Conservation (phyloP, 2,888 invertebrate genomes). For the Machimus rusticus region DNA sequence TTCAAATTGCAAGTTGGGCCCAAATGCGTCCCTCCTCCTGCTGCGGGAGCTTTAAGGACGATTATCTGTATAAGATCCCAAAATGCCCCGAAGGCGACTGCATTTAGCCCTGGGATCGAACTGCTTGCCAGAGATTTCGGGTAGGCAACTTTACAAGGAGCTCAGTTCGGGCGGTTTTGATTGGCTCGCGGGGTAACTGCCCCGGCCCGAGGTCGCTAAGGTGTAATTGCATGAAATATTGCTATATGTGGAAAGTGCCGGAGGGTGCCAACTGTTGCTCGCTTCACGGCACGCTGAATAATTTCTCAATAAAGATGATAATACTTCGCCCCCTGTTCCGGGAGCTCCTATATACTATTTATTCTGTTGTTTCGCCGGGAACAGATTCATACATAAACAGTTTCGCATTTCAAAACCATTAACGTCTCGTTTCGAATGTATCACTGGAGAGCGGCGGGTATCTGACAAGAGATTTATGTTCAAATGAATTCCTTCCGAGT, state of each 20-base stretch:
- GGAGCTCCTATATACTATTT: not conserved
- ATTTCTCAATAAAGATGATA: constrained; percentile 16
- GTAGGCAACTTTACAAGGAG: not conserved
- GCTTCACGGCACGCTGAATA: not conserved
- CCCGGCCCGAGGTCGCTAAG: not conserved
- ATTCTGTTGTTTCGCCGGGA: not conserved
- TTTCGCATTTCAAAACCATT: constrained; percentile 22
- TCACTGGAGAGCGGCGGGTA: not conserved
- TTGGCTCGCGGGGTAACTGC: not conserved
- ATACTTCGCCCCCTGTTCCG: not conserved
- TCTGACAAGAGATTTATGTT: constrained; percentile 7
- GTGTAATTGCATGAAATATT: not conserved
- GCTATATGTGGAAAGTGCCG: not conserved
- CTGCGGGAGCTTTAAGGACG: not conserved
- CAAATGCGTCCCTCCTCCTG: not conserved
- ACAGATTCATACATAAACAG: constrained; percentile 28
- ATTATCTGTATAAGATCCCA: not conserved
- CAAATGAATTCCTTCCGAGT: constrained; percentile 3
- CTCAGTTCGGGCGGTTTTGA: not conserved
- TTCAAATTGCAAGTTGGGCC: not conserved
- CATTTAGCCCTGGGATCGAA: not conserved
- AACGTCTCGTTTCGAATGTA: constrained; percentile 24
- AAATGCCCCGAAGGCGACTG: not conserved
- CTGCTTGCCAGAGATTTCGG: not conserved
- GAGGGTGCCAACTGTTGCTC: not conserved